Evolutionary conservation across 2,888 invertebrate genomes (phyloP), one percentile per base, ranked within the genome.

Genomic region (Drosophila affinis): DNA sequence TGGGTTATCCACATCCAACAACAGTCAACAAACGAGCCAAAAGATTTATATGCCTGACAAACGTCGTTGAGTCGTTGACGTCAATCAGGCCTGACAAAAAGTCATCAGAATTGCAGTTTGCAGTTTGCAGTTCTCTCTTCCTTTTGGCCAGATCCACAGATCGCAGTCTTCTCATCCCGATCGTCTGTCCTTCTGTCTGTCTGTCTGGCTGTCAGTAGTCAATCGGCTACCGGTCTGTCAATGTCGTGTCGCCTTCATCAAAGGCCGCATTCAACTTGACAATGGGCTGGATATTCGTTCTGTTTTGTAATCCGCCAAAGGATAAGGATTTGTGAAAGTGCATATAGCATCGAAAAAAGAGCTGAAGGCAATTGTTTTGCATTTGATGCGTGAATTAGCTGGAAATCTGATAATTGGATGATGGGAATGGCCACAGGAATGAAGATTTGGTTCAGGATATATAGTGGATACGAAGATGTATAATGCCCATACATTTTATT

Each of bases 11-110:
- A 39, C 39, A 39, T 39, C 18, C 51, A 34, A 34, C 12, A 34
- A 67, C 39, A 52, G 56, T 52, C 60, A 61, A 58, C 47, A 57
- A 81, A 76, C 85, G 85, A 85, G 85, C 82, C 79, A 34, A 60
- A 76, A 86, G 88, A 89, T 86, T 86, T 89, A 89, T 89, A 74
- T 82, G 87, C 88, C 88, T 77, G 75, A 72, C 81, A 72, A 74
- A 74, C 78, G 78, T 73, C 76, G 81, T 62, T 67, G 87, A 89
- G 73, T 86, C 89, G 89, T 88, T 88, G 89, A 87, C 85, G 89
- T 90, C 90, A 83, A 89, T 90, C 90, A 90, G 85, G 81, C 76
- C 85, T 89, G 91, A 90, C 90, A 89, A 90, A 90, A 90, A 89
- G 86, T 89, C 90, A 90, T 90, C 87, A 90, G 87, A 89, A 85